These are phyloP conservation scores for Palythoa caribaeorum DNA, from an alignment of 92 coral and sea anemone species.

Conservation along the genomic window DNA sequence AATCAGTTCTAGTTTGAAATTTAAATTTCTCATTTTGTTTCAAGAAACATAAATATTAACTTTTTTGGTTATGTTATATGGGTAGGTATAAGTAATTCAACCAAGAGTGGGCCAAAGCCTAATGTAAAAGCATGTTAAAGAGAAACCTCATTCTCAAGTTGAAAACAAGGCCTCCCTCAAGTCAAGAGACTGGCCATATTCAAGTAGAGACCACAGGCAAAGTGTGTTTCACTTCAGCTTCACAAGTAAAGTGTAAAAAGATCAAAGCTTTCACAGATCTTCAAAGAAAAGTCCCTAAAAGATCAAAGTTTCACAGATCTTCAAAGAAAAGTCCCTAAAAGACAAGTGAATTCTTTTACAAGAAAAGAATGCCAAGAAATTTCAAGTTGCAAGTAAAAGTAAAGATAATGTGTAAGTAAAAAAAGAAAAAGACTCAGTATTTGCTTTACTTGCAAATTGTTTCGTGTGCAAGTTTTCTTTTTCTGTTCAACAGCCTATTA, in stretches of 20 bases:
- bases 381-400: slow-evolving; percentile 50
- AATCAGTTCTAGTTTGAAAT: slow-evolving; percentile 1
- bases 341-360: slow-evolving; percentile 17
- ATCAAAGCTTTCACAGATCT: slow-evolving; percentile 45
- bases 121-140: slow-evolving; percentile 65
- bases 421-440: background rate
- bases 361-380: slow-evolving; percentile 36
- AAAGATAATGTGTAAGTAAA: slow-evolving; percentile 31
- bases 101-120: slow-evolving; percentile 53
- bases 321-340: slow-evolving; percentile 37
- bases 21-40: background rate
- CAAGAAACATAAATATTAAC: slow-evolving; percentile 3
- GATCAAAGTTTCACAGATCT: slow-evolving; percentile 46
- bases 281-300: slow-evolving; percentile 38
- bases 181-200: slow-evolving; percentile 44
- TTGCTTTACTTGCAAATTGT: slow-evolving; percentile 14
- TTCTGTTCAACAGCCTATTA: background rate
- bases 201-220: slow-evolving; percentile 49
- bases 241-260: slow-evolving; percentile 46
- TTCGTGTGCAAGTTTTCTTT: background rate
- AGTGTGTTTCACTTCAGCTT: slow-evolving; percentile 23
- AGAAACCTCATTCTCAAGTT: slow-evolving; percentile 33
- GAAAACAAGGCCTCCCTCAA: slow-evolving; percentile 43
- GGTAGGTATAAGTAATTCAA: slow-evolving; percentile 39
- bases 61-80: slow-evolving; percentile 36